Conservation (phyloP, 2,797 vertebrate genomes). For the Typhlichthys subterraneus region DNA sequence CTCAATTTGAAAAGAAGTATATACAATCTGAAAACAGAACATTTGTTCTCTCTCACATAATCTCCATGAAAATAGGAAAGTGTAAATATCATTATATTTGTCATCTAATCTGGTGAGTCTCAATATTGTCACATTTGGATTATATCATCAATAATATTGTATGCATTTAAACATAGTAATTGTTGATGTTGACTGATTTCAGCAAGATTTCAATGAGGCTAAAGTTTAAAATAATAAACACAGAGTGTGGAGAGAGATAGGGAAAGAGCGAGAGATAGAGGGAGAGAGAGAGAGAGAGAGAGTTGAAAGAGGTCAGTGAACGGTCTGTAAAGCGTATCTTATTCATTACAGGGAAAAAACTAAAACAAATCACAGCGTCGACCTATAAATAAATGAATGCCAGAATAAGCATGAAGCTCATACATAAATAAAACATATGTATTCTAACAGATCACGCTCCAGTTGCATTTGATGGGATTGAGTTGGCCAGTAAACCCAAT, state of each 20-base stretch:
- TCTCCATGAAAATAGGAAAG: too few species aligned
- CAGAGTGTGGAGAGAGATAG: slow-evolving; percentile 41
- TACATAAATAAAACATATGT: slow-evolving; percentile 79
- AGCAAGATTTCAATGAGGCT: slow-evolving; percentile 62
- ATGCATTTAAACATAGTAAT: too few species aligned
- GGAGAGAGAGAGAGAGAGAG: slow-evolving; percentile 30
- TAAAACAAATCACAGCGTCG: slow-evolving; percentile 66
- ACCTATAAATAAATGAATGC: slow-evolving; percentile 79
- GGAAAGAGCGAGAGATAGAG: background rate
- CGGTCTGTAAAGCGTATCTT: slow-evolving; percentile 77
- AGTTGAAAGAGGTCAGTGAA: slow-evolving; percentile 72
- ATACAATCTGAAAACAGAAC: too few species aligned
- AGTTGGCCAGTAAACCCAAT: slow-evolving; percentile 68
- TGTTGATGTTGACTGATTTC: slow-evolving; percentile 72
- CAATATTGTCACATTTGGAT: too few species aligned
- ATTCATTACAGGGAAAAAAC: slow-evolving; percentile 71
- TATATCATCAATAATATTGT: too few species aligned
- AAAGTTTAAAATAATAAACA: slow-evolving; percentile 61
- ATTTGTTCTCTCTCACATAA: too few species aligned
- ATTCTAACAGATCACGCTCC: slow-evolving; percentile 78
- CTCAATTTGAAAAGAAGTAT: too few species aligned
- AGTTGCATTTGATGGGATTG: slow-evolving; percentile 74
- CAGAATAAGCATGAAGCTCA: slow-evolving; percentile 71
- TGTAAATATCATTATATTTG: too few species aligned
- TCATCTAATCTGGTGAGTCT: too few species aligned